These are phyloP conservation scores for Neria commutata DNA, from an alignment of 2,888 invertebrate genomes.

Conservation along the genomic window DNA sequence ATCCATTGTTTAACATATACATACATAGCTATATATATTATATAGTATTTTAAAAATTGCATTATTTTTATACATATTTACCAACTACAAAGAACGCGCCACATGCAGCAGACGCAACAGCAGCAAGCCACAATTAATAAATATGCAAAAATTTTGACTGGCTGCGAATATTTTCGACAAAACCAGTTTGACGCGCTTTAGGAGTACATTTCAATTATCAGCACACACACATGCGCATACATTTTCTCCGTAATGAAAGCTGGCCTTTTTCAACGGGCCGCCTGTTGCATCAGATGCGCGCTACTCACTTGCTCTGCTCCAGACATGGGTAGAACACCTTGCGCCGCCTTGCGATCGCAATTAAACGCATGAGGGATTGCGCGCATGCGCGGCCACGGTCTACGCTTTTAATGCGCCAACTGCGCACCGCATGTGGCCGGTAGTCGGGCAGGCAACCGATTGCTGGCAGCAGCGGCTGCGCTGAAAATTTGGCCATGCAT, in stretches of 20 bases:
- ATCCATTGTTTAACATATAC: too few relatives aligned
- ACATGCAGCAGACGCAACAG: background rate
- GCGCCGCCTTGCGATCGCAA: background rate
- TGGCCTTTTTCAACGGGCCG: too few relatives aligned
- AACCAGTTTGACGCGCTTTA: background rate
- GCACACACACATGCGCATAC: background rate
- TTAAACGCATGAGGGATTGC: conserved; percentile 1
- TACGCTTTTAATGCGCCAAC: too few relatives aligned
- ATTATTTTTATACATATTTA: too few relatives aligned
- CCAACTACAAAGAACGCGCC: background rate
- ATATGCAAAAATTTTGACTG: background rate
- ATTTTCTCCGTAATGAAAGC: too few relatives aligned
- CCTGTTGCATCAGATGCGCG: too few relatives aligned
- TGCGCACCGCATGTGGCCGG: background rate
- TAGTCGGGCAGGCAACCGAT: background rate
- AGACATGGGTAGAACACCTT: background rate
- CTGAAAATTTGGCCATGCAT: background rate
- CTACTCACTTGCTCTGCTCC: background rate
- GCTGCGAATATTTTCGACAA: background rate
- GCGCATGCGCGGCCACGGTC: background rate
- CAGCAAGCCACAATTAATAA: too few relatives aligned
- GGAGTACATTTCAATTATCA: conserved; percentile 4
- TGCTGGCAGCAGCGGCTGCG: background rate
- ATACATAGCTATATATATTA: too few relatives aligned
- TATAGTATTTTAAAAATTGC: too few relatives aligned